Conservation (phyloP, 2,888 invertebrate species). For the Andrena bicolor region DNA sequence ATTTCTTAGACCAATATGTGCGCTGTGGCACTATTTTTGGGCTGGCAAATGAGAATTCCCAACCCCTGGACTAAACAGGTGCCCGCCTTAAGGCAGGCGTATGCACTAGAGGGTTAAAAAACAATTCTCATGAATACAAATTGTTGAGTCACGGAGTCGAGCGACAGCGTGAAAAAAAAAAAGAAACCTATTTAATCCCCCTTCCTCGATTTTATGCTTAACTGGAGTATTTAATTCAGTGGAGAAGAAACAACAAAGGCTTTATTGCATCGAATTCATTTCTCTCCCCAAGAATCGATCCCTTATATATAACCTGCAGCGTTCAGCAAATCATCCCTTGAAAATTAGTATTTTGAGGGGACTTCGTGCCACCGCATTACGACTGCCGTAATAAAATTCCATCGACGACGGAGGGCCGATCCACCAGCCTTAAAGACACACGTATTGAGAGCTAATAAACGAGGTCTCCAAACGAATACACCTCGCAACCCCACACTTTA, state of each 20-base stretch:
- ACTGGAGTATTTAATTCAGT: constrained; percentile 37
- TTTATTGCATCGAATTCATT: not conserved
- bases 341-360: not conserved
- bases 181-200: constrained; percentile 41
- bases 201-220: constrained; percentile 41
- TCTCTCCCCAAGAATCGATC: not conserved
- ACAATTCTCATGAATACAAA: constrained; percentile 78
- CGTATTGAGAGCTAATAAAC: constrained; percentile 16
- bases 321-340: not conserved
- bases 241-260: not conserved
- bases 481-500: not conserved
- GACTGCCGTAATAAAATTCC: not conserved
- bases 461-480: constrained; percentile 30
- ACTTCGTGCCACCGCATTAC: not conserved
- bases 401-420: not conserved
- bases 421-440: not conserved
- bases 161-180: constrained; percentile 41
- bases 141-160: constrained; percentile 63
- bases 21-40: too few species aligned
- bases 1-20: too few species aligned
- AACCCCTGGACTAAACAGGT: too few species aligned
- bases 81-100: too few species aligned
- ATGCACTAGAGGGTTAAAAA: too few species aligned
- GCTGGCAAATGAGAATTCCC: too few species aligned
- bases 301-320: not conserved